These are phyloP conservation scores for Triops cancriformis DNA, from an alignment of 1,140 invertebrate species.

Conservation along the genomic window DNA sequence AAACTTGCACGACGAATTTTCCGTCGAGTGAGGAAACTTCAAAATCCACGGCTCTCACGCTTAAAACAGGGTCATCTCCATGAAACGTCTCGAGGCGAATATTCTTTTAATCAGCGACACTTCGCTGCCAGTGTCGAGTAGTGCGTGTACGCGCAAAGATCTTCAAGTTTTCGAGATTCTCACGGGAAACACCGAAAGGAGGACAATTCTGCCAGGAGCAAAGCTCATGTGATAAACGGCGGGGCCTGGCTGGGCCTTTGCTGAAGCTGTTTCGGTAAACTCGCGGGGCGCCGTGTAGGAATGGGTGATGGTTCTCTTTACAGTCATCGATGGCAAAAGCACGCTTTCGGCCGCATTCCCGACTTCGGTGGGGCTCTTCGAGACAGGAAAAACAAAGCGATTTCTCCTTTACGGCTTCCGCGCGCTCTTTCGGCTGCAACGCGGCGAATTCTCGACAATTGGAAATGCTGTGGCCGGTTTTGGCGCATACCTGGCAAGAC, in stretches of 20 bases:
- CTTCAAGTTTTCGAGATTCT: neutral
- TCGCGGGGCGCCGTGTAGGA: conserved; percentile 14
- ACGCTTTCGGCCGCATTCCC: neutral
- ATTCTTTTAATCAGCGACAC: too few relatives aligned
- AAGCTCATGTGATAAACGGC: neutral
- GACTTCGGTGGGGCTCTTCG: neutral
- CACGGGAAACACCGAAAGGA: neutral
- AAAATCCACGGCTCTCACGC: neutral
- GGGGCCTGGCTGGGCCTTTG: neutral
- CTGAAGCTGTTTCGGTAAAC: neutral
- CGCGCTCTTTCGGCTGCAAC: neutral
- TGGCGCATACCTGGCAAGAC: too few relatives aligned
- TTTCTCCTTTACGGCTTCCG: neutral
- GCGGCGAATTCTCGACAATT: conserved; percentile 18
- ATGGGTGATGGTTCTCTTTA: conserved; percentile 6
- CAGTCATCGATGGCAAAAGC: conserved; percentile 4
- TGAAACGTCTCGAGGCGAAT: conserved; percentile 15
- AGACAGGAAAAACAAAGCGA: neutral
- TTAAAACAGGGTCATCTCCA: conserved; percentile 9
- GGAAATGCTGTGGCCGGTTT: neutral
- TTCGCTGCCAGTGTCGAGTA: too few relatives aligned
- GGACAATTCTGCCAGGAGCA: neutral
- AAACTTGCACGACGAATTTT: neutral
- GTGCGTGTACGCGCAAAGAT: neutral
- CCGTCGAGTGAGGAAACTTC: neutral